Conservation (phyloP, 2,888 invertebrate species). For the Drosophila heteroneura region DNA sequence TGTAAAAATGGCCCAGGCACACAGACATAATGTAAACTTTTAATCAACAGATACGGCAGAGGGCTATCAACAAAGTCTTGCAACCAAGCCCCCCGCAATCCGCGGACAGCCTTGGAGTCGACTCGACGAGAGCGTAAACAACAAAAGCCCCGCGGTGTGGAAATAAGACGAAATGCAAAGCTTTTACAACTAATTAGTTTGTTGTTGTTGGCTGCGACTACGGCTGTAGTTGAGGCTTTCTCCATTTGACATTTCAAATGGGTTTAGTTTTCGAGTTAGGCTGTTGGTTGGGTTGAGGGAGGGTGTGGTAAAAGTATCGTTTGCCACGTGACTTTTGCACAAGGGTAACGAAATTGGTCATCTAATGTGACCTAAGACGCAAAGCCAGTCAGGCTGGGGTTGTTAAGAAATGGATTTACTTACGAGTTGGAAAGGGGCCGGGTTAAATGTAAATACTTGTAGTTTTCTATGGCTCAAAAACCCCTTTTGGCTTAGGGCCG, state of each 20-base stretch:
- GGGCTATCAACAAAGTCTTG: slow-evolving; percentile 29
- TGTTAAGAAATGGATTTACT: slow-evolving; percentile 38
- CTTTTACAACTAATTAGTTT: slow-evolving; percentile 74
- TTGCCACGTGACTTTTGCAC: slow-evolving; percentile 52
- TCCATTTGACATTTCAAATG: slow-evolving; percentile 62
- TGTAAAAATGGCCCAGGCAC: slow-evolving; percentile 61
- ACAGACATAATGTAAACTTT: slow-evolving; percentile 64
- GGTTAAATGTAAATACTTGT: slow-evolving; percentile 66
- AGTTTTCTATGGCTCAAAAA: slow-evolving; percentile 44
- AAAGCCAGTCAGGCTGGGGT: slow-evolving; percentile 15
- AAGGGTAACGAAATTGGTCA: slow-evolving; percentile 57
- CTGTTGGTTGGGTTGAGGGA: background rate
- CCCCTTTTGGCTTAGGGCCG: slow-evolving; percentile 67
- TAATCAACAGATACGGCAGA: slow-evolving; percentile 62
- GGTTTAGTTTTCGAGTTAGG: slow-evolving; percentile 3
- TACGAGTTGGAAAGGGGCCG: slow-evolving; percentile 35
- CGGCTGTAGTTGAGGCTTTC: slow-evolving; percentile 18
- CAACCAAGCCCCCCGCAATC: background rate
- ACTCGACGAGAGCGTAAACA: background rate
- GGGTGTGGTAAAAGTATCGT: slow-evolving; percentile 4
- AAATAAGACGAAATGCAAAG: slow-evolving; percentile 42
- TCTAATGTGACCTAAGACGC: slow-evolving; percentile 65
- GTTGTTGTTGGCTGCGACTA: slow-evolving; percentile 37
- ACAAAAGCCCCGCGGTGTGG: slow-evolving; percentile 12
- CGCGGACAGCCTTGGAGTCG: background rate